Percentiles rank a stretch among this genome's conserved stretches.
Evolutionary conservation across 2,797 vertebrate species (phyloP).

Genomic region (Meriones psammophilus): DNA sequence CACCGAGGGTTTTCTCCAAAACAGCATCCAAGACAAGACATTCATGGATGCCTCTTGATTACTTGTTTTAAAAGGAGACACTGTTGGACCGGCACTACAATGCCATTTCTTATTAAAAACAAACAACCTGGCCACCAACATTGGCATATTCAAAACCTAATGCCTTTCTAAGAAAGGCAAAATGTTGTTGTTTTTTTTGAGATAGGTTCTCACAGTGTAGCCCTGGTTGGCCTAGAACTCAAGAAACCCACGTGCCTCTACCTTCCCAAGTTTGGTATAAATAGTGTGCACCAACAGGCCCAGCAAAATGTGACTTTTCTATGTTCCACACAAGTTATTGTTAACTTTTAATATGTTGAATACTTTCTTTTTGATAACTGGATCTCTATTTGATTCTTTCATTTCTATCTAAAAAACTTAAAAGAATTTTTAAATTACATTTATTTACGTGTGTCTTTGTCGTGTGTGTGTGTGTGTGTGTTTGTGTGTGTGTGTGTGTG

Average conservation of each 20-base stretch:
- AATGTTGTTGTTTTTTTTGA: background rate
- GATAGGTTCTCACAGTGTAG: background rate
- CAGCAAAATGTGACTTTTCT: constrained; percentile 78
- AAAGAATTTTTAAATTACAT: background rate
- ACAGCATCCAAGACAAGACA: too few species aligned
- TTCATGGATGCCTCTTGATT: background rate
- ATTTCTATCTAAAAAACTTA: constrained; percentile 70
- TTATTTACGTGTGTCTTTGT: background rate
- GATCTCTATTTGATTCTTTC: constrained; percentile 84
- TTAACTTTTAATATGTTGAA: constrained; percentile 87
- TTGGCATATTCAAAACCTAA: constrained; percentile 94
- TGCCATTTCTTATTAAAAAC: constrained; percentile 91
- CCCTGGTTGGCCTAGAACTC: background rate
- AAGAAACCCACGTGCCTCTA: background rate
- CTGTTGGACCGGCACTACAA: constrained; percentile 94
- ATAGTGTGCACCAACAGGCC: background rate
- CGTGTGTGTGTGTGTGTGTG: too few species aligned
- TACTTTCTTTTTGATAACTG: constrained; percentile 87
- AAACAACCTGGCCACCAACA: constrained; percentile 90
- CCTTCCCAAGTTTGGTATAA: background rate
- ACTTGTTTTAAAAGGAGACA: constrained; percentile 78
- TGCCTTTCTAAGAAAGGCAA: constrained; percentile 96
- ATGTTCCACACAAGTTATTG: constrained; percentile 85
- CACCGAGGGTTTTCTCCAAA: constrained; percentile 75
- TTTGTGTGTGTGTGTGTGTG: too few species aligned